These are phyloP conservation scores for Festucalex cinctus DNA, from an alignment of 2,113 vertebrate species.

Conservation along the genomic window DNA sequence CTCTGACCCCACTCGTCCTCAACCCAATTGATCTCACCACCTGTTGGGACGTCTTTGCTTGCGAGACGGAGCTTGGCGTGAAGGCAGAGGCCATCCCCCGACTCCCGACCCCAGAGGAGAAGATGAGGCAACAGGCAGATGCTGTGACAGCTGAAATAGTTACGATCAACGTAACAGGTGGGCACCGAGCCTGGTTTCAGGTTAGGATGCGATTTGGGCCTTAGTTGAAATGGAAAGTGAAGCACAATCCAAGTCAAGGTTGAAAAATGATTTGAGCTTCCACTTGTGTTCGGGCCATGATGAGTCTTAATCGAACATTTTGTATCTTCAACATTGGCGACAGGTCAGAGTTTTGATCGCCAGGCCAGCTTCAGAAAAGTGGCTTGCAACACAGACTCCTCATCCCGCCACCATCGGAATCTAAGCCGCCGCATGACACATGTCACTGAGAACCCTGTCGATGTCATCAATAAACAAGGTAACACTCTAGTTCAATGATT, in stretches of 20 bases:
- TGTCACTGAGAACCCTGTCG: constrained; percentile 82
- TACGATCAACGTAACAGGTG: constrained; percentile 93
- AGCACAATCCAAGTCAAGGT: background rate
- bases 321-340: constrained; percentile 30
- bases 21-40: constrained; percentile 32
- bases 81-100: constrained; percentile 79
- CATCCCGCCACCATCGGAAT: constrained; percentile 83
- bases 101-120: constrained; percentile 92
- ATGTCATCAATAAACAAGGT: constrained; percentile 76
- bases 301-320: background rate
- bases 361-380: constrained; percentile 91
- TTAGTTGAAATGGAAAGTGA: background rate
- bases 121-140: constrained; percentile 85
- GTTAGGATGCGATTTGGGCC: background rate
- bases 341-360: constrained; percentile 96
- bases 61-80: constrained; percentile 56
- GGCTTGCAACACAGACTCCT: constrained; percentile 83
- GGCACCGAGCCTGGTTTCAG: background rate
- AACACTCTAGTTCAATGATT: constrained; percentile 42
- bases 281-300: background rate
- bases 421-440: constrained; percentile 85
- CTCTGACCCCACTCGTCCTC: constrained; percentile 75
- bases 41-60: constrained; percentile 52
- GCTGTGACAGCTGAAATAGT: constrained; percentile 83
- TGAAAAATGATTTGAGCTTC: background rate